Base-by-base conservation (phyloP, 2,888 invertebrate genomes). In the Endotricha flammealis region DNA sequence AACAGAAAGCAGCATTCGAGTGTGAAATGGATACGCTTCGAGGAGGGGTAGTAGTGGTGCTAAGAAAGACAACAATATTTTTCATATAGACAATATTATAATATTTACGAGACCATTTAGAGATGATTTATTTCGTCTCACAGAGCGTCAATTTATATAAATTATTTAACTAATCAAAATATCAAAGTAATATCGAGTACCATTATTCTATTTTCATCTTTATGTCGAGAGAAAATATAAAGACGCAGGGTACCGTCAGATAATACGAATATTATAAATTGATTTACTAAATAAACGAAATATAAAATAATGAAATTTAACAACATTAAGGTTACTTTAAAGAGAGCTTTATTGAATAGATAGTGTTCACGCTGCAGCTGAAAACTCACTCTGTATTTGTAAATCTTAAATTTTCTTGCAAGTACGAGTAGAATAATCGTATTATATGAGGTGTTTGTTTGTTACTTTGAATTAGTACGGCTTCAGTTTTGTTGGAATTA, bases 51-150 rank as follows among this genome's bases (percentile, higher is more conserved):
- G 64, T 77, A 77, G 81, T 70, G 85, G 85, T 85, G 83, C 83
- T 83, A 81, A 73, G 64, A 71, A 68, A 68, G 44, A 62, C 50
- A 66, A 29, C 55, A 67, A 75, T 81, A 83, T 83, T 78, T 79
- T 81, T 77, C 69, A 75, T 79, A 81, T 79, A 81, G 75, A 77
- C 65, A 78, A 76, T 80, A 76, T 69, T 62, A 51, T 58, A 52
- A 71, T 76, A 73, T 73, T 76, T 82, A 75, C 53, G 64, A 78
- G 66, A 59, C 58, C 53, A 66, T 80, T 79, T 78, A 73, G 69
- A 70, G 76, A 74, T 72, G 70, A 69, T 57, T 61, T 52, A 42
- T 57, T 64, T 67, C 67, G 57, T 73, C 70, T 70, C 63, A 58
- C 42, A 60, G 53, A 57, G 44, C 56, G 82, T 85, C 81, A 82